Evolutionary conservation across 2,888 invertebrate species (phyloP).

Genomic region (Toxonevra muliebris): DNA sequence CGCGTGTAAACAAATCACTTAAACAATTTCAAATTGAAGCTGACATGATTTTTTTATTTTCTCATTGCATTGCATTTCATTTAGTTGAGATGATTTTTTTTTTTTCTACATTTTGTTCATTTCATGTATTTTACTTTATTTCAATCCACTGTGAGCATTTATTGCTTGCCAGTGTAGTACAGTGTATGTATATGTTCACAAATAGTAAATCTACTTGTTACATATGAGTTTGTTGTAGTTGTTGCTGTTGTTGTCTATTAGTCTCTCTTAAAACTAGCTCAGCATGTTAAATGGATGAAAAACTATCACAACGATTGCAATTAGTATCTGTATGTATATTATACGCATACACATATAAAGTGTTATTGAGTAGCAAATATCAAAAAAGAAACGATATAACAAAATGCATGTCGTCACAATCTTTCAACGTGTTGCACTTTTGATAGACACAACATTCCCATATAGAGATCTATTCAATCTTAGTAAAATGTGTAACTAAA

Average conservation of each 20-base stretch:
- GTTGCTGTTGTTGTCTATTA: neutral
- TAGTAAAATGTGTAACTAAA: too few species aligned
- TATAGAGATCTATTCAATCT: too few species aligned
- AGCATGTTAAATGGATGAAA: slow-evolving; percentile 8
- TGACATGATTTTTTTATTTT: slow-evolving; percentile 48
- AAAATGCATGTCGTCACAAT: slow-evolving; percentile 43
- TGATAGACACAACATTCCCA: slow-evolving; percentile 36
- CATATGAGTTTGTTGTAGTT: too few species aligned
- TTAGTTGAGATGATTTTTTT: slow-evolving; percentile 8
- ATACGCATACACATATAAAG: too few species aligned
- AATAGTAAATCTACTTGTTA: too few species aligned
- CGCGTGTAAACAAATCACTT: slow-evolving; percentile 62
- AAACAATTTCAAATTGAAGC: slow-evolving; percentile 57
- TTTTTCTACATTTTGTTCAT: slow-evolving; percentile 1
- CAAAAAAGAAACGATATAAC: neutral
- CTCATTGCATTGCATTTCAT: neutral
- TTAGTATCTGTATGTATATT: neutral
- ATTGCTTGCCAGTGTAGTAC: too few species aligned
- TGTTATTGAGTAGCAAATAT: neutral
- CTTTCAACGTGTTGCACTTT: slow-evolving; percentile 43
- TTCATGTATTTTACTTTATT: neutral
- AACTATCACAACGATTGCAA: neutral
- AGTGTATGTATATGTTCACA: too few species aligned
- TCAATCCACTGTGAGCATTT: neutral
- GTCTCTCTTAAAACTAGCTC: neutral